Evolutionary conservation across 1,140 invertebrate species (phyloP).

Genomic region (Cataglyphis hispanica): DNA sequence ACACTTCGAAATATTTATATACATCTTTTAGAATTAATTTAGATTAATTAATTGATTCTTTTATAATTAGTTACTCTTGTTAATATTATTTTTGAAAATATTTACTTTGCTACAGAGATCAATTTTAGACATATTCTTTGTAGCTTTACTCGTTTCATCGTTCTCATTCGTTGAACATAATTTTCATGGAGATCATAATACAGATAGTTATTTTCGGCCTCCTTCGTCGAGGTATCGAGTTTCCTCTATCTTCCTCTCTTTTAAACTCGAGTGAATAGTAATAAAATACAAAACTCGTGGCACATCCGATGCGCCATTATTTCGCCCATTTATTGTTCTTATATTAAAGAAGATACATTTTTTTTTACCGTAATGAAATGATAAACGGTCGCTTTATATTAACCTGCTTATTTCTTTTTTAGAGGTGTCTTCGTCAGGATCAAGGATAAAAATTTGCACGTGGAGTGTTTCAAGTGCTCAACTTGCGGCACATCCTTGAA

Average conservation of each 20-base stretch:
- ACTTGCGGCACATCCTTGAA: conserved; percentile 98
- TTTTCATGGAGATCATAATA: conserved; percentile 38
- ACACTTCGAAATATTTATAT: not conserved
- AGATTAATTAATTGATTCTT: not conserved
- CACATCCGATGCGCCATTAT: conserved; percentile 64
- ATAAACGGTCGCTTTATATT: not conserved
- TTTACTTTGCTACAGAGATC: not conserved
- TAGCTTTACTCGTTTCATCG: conserved; percentile 34
- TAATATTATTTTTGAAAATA: conserved; percentile 3
- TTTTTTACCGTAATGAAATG: not conserved
- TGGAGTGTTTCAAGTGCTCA: conserved; percentile 98
- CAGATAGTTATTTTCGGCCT: conserved; percentile 56
- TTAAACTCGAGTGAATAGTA: conserved; percentile 36
- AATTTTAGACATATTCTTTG: conserved; percentile 25
- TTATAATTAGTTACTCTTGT: conserved; percentile 11
- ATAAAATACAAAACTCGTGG: conserved; percentile 65
- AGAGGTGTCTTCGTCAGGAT: conserved; percentile 98
- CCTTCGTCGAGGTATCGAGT: conserved; percentile 74
- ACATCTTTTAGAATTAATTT: not conserved
- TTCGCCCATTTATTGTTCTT: conserved; percentile 47
- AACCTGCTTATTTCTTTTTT: conserved; percentile 52
- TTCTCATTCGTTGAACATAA: conserved; percentile 39
- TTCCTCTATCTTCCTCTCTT: conserved; percentile 5
- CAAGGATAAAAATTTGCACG: conserved; percentile 98
- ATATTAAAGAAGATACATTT: conserved; percentile 20